Base-by-base conservation (phyloP, 2,797 vertebrate species). In the Sphenopsis melanotis region DNA sequence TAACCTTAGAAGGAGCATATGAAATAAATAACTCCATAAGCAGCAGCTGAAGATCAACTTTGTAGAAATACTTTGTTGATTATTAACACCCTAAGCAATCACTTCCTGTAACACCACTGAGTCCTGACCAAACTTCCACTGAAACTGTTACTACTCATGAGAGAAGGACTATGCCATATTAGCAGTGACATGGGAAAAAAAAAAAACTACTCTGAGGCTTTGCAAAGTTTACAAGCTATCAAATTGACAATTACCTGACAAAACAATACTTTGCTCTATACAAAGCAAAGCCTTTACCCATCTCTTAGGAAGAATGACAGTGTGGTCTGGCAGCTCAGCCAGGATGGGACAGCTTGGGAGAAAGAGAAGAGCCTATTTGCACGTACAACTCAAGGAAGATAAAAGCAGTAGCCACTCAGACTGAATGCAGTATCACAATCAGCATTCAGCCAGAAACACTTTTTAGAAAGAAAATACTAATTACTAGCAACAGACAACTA, bases 121-220 rank as follows among this genome's bases (percentile, higher is more conserved):
- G 37, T 42, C 36, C 46, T 53, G 22, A 71, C 11, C 30, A 78
- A 93, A 81, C 23, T 64, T 71, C 32, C 24, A 60, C 37, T 72
- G 57, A 32, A 81, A 86, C 19, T 61, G 19, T 27, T 59, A 61
- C 8, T 0, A 3, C 21, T 24, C 55, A 19, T 6, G 13, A 23
- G 32, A 2, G 14, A 82, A 82, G 30, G 60, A 68, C 24, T 59
- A 53, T 1, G 2, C 24, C 27, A 18, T 41, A 53, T 57, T 56
- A 80, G 21, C 49, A 60, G 9, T 1, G 3, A 71, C 0, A 1
- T 1, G 15, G 21, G 29, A 69, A 50, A 61, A 26, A 2, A 2
- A 76, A 52, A 14, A 59, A 76, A 80, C 7, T 20, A 37, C 53
- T 32, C n/a, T 44, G 15, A 71, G 19, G n/a, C 39, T 71, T 61